These are phyloP conservation scores for Pogonophryne albipinna DNA, from an alignment of 2,797 vertebrate genomes.

Conservation along the genomic window DNA sequence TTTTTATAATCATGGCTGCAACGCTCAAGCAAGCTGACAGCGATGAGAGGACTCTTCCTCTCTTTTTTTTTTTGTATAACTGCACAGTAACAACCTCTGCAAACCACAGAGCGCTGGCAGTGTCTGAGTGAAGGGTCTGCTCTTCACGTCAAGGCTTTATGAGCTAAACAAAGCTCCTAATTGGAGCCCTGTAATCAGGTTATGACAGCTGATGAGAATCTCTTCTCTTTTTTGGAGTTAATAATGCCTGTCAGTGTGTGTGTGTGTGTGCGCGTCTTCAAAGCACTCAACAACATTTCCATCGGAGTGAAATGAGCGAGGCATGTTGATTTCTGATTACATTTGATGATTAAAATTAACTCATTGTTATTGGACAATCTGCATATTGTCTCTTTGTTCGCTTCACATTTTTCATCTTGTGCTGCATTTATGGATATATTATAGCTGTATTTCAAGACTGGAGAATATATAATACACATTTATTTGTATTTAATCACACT, in stretches of 20 bases:
- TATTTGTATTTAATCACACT: neutral
- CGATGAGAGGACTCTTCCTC: conserved; percentile 32
- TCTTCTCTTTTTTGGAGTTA: conserved; percentile 25
- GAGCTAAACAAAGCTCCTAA: conserved; percentile 53
- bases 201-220: conserved; percentile 48
- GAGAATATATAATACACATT: neutral
- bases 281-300: conserved; percentile 18
- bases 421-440: neutral
- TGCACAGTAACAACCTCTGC: conserved; percentile 59
- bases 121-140: conserved; percentile 57
- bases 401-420: neutral
- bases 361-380: conserved; percentile 12
- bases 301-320: conserved; percentile 32
- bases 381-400: conserved; percentile 15
- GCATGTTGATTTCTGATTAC: conserved; percentile 33
- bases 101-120: conserved; percentile 49
- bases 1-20: conserved; percentile 68
- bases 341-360: conserved; percentile 23
- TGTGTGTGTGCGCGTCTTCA: conserved; percentile 19
- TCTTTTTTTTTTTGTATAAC: conserved; percentile 15
- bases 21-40: conserved; percentile 47
- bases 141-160: conserved; percentile 50
- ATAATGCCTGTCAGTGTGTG: conserved; percentile 33
- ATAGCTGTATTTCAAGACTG: neutral
- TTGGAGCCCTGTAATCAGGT: conserved; percentile 56